Conservation (phyloP, 2,888 invertebrate species). For the Diarsia brunnea region DNA sequence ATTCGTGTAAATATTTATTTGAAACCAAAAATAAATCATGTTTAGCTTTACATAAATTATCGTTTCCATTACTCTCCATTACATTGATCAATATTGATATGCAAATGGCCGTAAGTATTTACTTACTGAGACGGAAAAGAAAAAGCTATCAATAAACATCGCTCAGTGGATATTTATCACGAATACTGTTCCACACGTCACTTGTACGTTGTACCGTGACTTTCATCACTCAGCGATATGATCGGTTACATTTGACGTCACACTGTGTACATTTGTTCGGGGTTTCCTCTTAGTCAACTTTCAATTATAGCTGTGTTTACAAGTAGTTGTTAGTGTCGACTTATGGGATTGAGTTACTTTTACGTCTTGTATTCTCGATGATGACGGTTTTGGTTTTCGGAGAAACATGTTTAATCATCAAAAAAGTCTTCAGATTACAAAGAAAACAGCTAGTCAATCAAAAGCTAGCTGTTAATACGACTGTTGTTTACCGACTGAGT, state of each 20-base stretch:
- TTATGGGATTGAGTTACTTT: background rate
- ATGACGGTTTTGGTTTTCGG: background rate
- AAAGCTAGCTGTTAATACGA: slow-evolving; percentile 20
- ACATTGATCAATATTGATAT: slow-evolving; percentile 23
- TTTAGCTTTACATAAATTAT: background rate
- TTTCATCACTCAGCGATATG: slow-evolving; percentile 6
- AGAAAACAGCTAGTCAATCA: slow-evolving; percentile 41
- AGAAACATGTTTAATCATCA: slow-evolving; percentile 31
- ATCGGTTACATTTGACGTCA: slow-evolving; percentile 23
- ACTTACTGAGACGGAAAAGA: background rate
- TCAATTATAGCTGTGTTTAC: background rate
- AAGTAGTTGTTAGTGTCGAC: background rate
- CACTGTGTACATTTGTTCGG: background rate
- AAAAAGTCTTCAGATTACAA: slow-evolving; percentile 12
- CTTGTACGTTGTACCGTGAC: slow-evolving; percentile 13
- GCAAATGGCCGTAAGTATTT: slow-evolving; percentile 11
- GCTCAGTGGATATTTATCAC: background rate
- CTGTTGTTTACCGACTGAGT: slow-evolving; percentile 38
- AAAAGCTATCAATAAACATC: background rate
- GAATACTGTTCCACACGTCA: background rate
- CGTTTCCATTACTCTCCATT: slow-evolving; percentile 24
- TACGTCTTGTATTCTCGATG: no score
- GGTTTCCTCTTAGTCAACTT: slow-evolving; percentile 10
- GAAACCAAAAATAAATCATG: slow-evolving; percentile 3
- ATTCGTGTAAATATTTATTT: slow-evolving; percentile 25